phyloP scores from a whole-genome alignment of 1,140 invertebrate genomes.

The Drosophila elegans region DNA sequence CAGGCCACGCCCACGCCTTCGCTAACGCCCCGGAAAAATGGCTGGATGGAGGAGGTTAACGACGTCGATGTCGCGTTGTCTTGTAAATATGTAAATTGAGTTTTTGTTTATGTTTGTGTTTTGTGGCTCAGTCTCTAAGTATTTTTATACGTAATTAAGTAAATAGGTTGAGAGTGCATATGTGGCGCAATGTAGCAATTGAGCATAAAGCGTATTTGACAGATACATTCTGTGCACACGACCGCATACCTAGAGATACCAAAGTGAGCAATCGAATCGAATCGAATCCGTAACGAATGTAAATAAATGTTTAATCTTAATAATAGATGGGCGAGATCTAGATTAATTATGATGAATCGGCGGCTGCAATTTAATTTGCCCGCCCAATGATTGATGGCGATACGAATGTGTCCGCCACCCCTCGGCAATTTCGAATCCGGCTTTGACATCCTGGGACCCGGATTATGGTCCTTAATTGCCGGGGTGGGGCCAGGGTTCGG shows the following conservation, averaged over 20 bases:
- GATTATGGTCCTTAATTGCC: constrained; percentile 72
- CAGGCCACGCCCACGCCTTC: constrained; percentile 14
- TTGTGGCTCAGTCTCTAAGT: constrained; percentile 71
- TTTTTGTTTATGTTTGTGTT: constrained; percentile 63
- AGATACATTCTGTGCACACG: constrained; percentile 22
- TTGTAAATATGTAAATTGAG: constrained; percentile 76
- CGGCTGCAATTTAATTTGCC: constrained; percentile 59
- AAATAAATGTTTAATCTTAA: constrained; percentile 82
- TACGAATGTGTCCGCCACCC: constrained; percentile 34
- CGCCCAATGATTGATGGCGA: constrained; percentile 66
- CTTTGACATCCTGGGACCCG: constrained; percentile 39
- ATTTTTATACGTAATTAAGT: constrained; percentile 84
- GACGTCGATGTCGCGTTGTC: constrained; percentile 45
- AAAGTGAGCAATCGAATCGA: constrained; percentile 45
- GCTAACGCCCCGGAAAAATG: constrained; percentile 15
- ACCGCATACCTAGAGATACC: constrained; percentile 47
- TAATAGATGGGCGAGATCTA: constrained; percentile 54
- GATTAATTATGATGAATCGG: constrained; percentile 78
- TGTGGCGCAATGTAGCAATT: constrained; percentile 10
- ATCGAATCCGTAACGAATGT: constrained; percentile 66
- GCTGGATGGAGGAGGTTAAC: constrained; percentile 28
- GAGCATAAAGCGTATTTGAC: constrained; percentile 13
- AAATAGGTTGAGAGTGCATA: constrained; percentile 49
- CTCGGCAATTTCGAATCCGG: constrained; percentile 29
- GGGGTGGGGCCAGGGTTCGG: neutral